Percentiles rank a stretch among this genome's conserved stretches.
phyloP scores from a whole-genome alignment of 1,140 invertebrate genomes.

The Berghia stephanieae region DNA sequence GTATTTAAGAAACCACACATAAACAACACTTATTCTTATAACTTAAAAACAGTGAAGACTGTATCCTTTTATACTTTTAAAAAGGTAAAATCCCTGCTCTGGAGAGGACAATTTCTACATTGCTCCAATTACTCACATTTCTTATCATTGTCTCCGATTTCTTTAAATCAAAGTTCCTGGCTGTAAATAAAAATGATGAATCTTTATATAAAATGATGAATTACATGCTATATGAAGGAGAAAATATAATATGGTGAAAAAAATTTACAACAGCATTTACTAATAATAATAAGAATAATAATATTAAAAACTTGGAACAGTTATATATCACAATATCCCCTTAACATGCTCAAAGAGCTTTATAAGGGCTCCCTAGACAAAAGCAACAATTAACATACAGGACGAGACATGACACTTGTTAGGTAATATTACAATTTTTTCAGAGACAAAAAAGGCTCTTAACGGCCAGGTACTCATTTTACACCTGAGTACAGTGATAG shows the following conservation, averaged over 20 bases:
- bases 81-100: not conserved
- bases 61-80: not conserved
- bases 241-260: not conserved
- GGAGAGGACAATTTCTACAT: not conserved
- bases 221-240: not conserved
- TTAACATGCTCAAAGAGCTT: no score
- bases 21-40: not conserved
- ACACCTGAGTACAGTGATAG: no score
- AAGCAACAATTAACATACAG: no score
- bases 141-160: constrained; percentile 87
- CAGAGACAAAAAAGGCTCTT: no score
- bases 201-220: constrained; percentile 23
- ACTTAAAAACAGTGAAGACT: not conserved
- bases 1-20: no score
- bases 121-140: constrained; percentile 74
- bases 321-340: not conserved
- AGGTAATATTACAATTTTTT: no score
- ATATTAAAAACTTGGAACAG: not conserved
- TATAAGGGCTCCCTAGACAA: no score
- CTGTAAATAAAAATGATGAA: constrained; percentile 69
- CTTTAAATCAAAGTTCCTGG: constrained; percentile 81
- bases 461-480: no score
- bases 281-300: not conserved
- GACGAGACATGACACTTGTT: no score
- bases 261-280: not conserved